Evolutionary conservation across 1,140 invertebrate species (phyloP), one percentile per base, ranked within the genome.

Genomic region (Heliothis subflexa): DNA sequence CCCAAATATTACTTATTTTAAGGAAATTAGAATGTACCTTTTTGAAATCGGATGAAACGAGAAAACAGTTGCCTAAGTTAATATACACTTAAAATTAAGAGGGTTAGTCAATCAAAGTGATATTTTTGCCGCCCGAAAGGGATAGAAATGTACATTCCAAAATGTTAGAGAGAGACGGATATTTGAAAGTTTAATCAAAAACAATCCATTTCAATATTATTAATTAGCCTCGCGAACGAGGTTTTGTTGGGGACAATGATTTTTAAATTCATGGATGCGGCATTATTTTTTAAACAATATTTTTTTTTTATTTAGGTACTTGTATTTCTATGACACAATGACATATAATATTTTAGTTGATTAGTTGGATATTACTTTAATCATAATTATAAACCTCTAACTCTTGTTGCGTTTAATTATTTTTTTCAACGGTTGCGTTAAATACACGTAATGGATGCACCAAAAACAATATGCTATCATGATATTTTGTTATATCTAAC

Each of bases 191-290:
- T 91, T 88, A 86, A 88, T 86, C 86, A 88, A 86, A 88, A 88
- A 89, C 88, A 89, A 88, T 89, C 84, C 84, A 89, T 91, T 91
- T 86, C 86, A 88, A 91, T 91, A 88, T 85, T 91, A 91, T 89
- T 91, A 88, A 91, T 91, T 88, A 88, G 84, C 81, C 77, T 83
- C 71, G 78, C 57, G 83, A 71, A 81, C 73, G 70, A 84, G 72
- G 68, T 83, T 79, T 78, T 49, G 49, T 52, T 79, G 49, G 16
- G 50, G 49, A 71, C 40, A 3, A n/a, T 14, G 68, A 64, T 61
- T 1, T 21, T 4, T 12, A 47, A 28, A 68, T 28, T 16, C 59
- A 62, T 78, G 68, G 74, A 82, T 84, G 50, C 68, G 84, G 77
- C 55, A 50, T 57, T 50, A 50, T 57, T 45, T 55, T 28, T 16